Conservation (phyloP, 2,113 vertebrate genomes). For the Brachyistius frenatus region DNA sequence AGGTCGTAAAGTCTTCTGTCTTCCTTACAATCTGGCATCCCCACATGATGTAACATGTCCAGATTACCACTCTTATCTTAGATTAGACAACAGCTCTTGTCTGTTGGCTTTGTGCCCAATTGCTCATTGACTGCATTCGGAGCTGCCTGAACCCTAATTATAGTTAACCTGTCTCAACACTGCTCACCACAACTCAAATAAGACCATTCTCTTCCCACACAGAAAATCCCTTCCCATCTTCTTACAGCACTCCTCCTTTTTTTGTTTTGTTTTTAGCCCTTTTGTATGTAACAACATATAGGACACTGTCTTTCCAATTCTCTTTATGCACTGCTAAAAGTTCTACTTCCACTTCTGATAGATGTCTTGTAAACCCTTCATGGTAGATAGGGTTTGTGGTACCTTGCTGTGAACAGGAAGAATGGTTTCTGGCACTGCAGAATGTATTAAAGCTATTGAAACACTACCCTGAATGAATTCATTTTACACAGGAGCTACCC, state of each 20-base stretch:
- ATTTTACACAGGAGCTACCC: too few species aligned
- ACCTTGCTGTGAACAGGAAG: too few species aligned
- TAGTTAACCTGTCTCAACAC: slow-evolving; percentile 33
- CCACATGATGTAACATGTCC: slow-evolving; percentile 49
- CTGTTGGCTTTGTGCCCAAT: slow-evolving; percentile 38
- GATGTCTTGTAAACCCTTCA: too few species aligned
- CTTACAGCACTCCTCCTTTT: neutral
- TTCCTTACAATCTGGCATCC: neutral
- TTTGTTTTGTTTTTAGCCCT: neutral
- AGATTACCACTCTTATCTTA: slow-evolving; percentile 68
- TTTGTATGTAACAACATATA: too few species aligned
- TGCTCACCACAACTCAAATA: slow-evolving; percentile 15
- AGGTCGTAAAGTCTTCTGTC: slow-evolving; percentile 8
- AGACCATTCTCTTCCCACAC: neutral
- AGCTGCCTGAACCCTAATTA: slow-evolving; percentile 46
- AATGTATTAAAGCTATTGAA: too few species aligned
- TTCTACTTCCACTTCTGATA: too few species aligned
- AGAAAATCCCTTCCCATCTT: slow-evolving; percentile 31
- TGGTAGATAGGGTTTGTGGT: too few species aligned
- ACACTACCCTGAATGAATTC: too few species aligned
- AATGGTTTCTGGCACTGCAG: too few species aligned
- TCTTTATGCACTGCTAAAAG: too few species aligned
- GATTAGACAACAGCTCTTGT: slow-evolving; percentile 47
- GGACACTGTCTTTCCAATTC: too few species aligned
- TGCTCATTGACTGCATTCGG: slow-evolving; percentile 39